Percentiles rank a stretch among this genome's conserved stretches.
These are phyloP conservation scores for Psephotus haematonotus DNA, from an alignment of 2,113 vertebrate species.

Conservation along the genomic window DNA sequence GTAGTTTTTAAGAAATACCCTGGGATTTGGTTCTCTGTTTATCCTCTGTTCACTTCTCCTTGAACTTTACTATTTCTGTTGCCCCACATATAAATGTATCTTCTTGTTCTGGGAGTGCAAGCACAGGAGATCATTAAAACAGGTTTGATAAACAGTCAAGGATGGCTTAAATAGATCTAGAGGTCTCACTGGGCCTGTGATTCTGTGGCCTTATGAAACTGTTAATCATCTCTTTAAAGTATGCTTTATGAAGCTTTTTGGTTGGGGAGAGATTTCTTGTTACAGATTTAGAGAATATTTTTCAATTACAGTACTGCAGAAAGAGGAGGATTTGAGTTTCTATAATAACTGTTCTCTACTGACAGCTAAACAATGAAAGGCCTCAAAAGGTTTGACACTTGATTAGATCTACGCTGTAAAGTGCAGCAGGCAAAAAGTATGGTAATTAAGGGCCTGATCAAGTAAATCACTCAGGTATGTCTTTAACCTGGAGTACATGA, in stretches of 20 bases:
- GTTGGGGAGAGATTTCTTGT: not conserved
- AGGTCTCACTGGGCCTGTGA: not conserved
- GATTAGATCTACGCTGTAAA: constrained; percentile 48
- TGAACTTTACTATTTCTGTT: not conserved
- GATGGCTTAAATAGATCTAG: not conserved
- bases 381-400: constrained; percentile 68
- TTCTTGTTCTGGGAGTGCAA: not conserved
- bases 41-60: not conserved
- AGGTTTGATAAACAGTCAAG: not conserved
- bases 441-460: constrained; percentile 55
- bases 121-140: not conserved
- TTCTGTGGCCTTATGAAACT: not conserved
- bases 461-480: constrained; percentile 12
- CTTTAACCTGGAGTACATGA: constrained; percentile 30
- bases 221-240: not conserved
- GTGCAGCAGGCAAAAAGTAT: constrained; percentile 50
- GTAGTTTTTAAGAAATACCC: not conserved
- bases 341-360: constrained; percentile 58
- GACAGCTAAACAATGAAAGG: constrained; percentile 66
- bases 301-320: constrained; percentile 59
- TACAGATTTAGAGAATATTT: constrained; percentile 44
- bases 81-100: not conserved
- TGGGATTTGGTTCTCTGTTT: not conserved
- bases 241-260: not conserved
- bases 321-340: constrained; percentile 65